Conservation (phyloP, 2,113 vertebrate genomes). For the Emydocephalus ijimae region DNA sequence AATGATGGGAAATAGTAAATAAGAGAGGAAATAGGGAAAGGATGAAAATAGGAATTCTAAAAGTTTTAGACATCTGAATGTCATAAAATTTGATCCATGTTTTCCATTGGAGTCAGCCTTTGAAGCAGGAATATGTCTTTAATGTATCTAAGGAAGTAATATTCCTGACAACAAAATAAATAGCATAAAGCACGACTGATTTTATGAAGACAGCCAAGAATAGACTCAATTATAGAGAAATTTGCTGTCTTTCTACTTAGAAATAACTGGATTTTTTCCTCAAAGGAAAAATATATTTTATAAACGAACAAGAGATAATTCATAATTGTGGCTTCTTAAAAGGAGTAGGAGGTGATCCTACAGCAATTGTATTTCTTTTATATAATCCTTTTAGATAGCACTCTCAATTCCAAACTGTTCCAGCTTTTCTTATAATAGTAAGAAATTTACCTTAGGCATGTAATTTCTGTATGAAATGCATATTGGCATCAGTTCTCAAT, state of each 20-base stretch:
- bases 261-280: neutral
- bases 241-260: neutral
- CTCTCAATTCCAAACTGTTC: neutral
- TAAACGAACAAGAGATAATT: neutral
- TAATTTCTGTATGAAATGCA: constrained; percentile 19
- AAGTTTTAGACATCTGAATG: neutral
- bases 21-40: neutral
- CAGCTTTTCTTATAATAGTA: neutral
- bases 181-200: neutral
- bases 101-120: neutral
- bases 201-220: neutral
- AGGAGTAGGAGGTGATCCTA: neutral
- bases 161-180: neutral
- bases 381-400: neutral
- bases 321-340: neutral
- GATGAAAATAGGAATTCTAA: neutral
- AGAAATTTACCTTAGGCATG: constrained; percentile 42
- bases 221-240: neutral
- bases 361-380: neutral
- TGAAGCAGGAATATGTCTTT: neutral
- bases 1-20: neutral
- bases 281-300: neutral
- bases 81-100: neutral
- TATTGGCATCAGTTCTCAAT: constrained; percentile 38
- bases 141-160: neutral